A percentile compares a stretch with the other conserved stretches of the same genome.
Conservation (phyloP, 30 jellyfish, hydroid and myxozoan species). For the Aurelia sp. region DNA sequence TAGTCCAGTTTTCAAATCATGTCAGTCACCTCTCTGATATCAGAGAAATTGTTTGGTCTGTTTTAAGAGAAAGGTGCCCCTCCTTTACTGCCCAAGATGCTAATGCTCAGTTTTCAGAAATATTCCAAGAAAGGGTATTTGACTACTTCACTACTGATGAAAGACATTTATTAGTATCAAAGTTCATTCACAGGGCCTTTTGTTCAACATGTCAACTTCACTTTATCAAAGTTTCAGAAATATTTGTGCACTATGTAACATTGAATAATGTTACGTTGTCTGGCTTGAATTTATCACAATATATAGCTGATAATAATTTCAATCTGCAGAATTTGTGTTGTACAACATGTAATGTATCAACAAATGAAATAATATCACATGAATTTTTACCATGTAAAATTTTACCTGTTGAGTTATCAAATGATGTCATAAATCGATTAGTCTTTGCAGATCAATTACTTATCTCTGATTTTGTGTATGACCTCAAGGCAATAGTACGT, state of each 20-base stretch:
- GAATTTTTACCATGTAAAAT: conserved; percentile 12
- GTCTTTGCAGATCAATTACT: neutral
- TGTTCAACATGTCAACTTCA: neutral
- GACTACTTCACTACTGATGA: neutral
- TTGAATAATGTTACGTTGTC: neutral
- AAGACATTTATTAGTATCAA: neutral
- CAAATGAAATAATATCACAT: neutral
- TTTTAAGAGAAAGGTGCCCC: conserved; percentile 25
- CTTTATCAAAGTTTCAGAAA: conserved; percentile 6
- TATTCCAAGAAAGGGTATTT: neutral
- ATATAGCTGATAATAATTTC: neutral
- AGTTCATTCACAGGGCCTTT: conserved; percentile 14
- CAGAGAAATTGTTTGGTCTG: conserved; percentile 17
- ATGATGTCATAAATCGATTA: neutral
- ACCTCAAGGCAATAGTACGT: neutral
- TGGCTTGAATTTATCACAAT: neutral
- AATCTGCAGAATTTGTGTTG: conserved; percentile 11
- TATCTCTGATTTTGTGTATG: conserved; percentile 4
- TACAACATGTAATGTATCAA: neutral
- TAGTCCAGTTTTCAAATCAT: neutral
- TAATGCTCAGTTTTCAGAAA: conserved; percentile 25
- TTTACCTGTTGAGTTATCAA: neutral
- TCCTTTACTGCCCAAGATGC: conserved; percentile 25
- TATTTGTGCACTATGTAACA: conserved; percentile 19
- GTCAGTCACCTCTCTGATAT: conserved; percentile 7